Evolutionary conservation across 2,797 vertebrate genomes (phyloP).

Genomic region (Decapterus maruadsi): DNA sequence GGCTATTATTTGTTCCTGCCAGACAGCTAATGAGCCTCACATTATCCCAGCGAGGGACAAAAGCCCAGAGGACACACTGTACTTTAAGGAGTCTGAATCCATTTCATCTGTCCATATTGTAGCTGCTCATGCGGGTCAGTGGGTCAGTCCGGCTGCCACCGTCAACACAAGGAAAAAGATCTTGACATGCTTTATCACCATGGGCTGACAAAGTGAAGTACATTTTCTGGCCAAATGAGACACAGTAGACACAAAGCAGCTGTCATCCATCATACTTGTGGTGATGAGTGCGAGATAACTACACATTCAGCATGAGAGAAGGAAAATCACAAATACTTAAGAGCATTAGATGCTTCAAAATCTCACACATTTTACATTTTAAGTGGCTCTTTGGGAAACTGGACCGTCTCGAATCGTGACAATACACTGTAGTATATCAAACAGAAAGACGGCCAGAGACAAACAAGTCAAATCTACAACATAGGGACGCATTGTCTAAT

Average conservation of each 20-base stretch:
- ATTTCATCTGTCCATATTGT: constrained; percentile 44
- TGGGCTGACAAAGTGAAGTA: constrained; percentile 70
- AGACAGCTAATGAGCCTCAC: constrained; percentile 75
- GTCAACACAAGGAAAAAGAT: constrained; percentile 47
- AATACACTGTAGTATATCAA: neutral
- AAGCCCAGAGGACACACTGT: constrained; percentile 70
- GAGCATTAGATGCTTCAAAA: constrained; percentile 30
- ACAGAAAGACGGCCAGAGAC: neutral
- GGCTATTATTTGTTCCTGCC: constrained; percentile 75
- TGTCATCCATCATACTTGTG: constrained; percentile 65
- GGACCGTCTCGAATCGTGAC: constrained; percentile 31
- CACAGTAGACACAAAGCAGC: constrained; percentile 61
- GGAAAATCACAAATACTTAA: constrained; percentile 29
- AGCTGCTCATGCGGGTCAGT: constrained; percentile 51
- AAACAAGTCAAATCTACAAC: constrained; percentile 14
- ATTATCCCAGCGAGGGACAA: constrained; percentile 76
- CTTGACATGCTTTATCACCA: constrained; percentile 70
- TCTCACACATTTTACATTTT: constrained; percentile 37
- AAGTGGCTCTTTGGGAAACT: constrained; percentile 33
- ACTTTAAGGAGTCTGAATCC: constrained; percentile 59
- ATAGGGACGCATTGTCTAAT: constrained; percentile 18
- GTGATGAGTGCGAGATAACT: constrained; percentile 59
- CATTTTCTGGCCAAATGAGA: constrained; percentile 75
- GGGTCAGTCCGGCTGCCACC: constrained; percentile 45
- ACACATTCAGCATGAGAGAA: constrained; percentile 38